A percentile compares a stretch with the other conserved stretches of the same genome.
Evolutionary conservation across 1,140 invertebrate species (phyloP).

Genomic region (Holotrichia oblita): DNA sequence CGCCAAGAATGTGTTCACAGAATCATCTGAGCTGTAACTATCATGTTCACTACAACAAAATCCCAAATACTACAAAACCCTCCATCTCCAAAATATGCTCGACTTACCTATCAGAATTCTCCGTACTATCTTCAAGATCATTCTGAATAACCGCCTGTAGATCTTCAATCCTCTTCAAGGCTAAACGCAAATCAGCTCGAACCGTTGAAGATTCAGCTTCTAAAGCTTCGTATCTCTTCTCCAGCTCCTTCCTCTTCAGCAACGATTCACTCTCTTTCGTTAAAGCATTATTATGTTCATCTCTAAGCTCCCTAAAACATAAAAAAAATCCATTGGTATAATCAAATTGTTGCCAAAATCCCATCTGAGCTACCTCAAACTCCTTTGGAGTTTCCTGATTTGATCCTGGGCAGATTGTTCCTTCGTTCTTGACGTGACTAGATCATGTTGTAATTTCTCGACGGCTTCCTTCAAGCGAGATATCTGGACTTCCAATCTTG

Average conservation of each 20-base stretch:
- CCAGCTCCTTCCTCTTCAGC: conserved; percentile 74
- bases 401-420: conserved; percentile 82
- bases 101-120: conserved; percentile 72
- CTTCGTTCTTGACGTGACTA: conserved; percentile 72
- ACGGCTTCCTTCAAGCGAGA: conserved; percentile 83
- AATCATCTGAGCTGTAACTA: conserved; percentile 70
- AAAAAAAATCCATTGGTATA: not conserved
- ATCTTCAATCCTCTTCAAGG: conserved; percentile 85
- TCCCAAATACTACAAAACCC: not conserved
- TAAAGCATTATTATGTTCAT: conserved; percentile 72
- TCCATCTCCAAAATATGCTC: not conserved
- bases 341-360: too few species aligned
- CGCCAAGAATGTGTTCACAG: conserved; percentile 67
- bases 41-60: conserved; percentile 65
- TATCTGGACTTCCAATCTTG: conserved; percentile 85
- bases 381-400: conserved; percentile 76
- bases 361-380: conserved; percentile 55
- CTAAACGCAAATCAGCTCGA: conserved; percentile 78
- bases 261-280: conserved; percentile 77
- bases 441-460: conserved; percentile 81
- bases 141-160: conserved; percentile 86
- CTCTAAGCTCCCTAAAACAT: conserved; percentile 71
- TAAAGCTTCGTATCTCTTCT: conserved; percentile 73
- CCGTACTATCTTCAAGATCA: conserved; percentile 71
- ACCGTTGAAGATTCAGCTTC: conserved; percentile 72